These are phyloP conservation scores for Eristalis tenax DNA, from an alignment of 2,888 invertebrate genomes.

Conservation along the genomic window DNA sequence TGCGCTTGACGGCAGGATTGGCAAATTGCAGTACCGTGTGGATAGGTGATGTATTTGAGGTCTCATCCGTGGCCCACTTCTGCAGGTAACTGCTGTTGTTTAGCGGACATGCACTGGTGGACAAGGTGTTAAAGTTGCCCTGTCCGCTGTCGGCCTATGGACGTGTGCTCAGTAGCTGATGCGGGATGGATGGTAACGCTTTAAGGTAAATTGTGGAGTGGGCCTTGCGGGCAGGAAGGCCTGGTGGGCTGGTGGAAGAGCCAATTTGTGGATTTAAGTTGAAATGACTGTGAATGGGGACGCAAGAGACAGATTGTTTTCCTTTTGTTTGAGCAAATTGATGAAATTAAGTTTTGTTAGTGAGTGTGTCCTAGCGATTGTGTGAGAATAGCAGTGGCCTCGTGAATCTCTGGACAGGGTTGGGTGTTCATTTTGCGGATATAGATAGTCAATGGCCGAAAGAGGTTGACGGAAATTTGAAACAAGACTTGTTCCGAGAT, in stretches of 20 bases:
- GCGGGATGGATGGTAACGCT: not conserved
- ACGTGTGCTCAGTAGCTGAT: not conserved
- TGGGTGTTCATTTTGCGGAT: too few species aligned
- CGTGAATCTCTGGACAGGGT: too few species aligned
- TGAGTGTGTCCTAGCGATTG: not conserved
- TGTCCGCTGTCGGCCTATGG: not conserved
- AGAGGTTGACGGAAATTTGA: too few species aligned
- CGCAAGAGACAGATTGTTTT: not conserved
- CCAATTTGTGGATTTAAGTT: not conserved
- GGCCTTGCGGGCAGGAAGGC: not conserved
- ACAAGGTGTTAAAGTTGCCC: constrained; percentile 32
- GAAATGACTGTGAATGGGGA: not conserved
- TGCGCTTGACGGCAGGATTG: constrained; percentile 23
- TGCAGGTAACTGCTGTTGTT: constrained; percentile 45
- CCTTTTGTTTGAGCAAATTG: not conserved
- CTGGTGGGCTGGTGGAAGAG: not conserved
- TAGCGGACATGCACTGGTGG: constrained; percentile 39
- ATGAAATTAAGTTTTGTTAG: not conserved
- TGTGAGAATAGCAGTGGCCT: not conserved
- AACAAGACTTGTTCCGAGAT: accelerated
- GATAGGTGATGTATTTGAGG: constrained; percentile 27
- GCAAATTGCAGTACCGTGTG: constrained; percentile 43
- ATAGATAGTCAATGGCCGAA: too few species aligned
- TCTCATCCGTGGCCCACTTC: not conserved
- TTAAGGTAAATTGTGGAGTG: not conserved